These are phyloP conservation scores for Tiaroga cobitis DNA, from an alignment of 2,797 vertebrate genomes.

Conservation along the genomic window DNA sequence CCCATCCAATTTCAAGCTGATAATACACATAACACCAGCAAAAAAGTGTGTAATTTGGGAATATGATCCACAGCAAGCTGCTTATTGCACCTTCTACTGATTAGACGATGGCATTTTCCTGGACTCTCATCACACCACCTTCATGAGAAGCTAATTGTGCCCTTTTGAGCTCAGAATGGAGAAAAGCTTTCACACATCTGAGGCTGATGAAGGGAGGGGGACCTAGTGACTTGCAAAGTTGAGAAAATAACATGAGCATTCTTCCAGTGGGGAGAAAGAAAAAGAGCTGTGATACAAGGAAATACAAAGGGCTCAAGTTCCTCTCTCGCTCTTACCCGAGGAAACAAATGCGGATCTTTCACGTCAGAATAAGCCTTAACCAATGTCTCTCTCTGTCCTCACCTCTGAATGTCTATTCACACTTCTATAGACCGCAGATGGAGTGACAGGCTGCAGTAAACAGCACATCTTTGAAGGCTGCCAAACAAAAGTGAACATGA, in stretches of 20 bases:
- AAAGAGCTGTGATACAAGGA: conserved; percentile 14
- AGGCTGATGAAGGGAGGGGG: conserved; percentile 33
- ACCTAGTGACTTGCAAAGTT: conserved; percentile 14
- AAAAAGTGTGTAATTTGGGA: conserved; percentile 50
- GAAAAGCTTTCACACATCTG: conserved; percentile 46
- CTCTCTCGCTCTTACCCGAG: conserved; percentile 2
- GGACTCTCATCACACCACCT: conserved; percentile 46
- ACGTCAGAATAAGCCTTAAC: conserved; percentile 50
- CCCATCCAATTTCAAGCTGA: conserved; percentile 10
- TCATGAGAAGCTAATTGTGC: conserved; percentile 29
- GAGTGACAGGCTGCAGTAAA: conserved; percentile 4
- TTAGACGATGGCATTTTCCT: conserved; percentile 52
- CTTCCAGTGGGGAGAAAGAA: conserved; percentile 21
- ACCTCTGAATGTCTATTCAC: conserved; percentile 42
- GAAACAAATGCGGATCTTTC: conserved; percentile 52
- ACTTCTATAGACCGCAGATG: conserved; percentile 22
- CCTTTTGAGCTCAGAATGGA: conserved; percentile 34
- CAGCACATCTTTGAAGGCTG: background rate
- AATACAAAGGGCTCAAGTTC: conserved; percentile 47
- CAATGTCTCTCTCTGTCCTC: conserved; percentile 40
- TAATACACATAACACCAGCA: background rate
- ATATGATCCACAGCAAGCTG: conserved; percentile 49
- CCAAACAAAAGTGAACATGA: conserved; percentile 12
- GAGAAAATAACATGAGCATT: conserved; percentile 35
- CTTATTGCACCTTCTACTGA: conserved; percentile 51